Base-by-base conservation (phyloP, 2,888 invertebrate species). In the Gandaritis pyraliata region DNA sequence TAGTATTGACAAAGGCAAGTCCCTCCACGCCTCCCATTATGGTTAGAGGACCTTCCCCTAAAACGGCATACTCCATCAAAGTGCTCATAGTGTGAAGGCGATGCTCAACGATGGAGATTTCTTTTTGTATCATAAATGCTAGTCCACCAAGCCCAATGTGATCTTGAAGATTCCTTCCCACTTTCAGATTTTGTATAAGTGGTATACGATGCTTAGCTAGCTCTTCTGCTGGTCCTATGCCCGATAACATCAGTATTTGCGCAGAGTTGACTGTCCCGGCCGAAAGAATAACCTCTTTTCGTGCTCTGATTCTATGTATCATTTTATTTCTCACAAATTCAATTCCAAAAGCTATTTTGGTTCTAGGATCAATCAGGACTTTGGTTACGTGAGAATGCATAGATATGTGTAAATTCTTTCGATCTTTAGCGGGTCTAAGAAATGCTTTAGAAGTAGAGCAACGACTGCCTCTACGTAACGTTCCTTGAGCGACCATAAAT, bases 231-330 rank as follows among this genome's bases (percentile, higher is more conserved):
- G 96, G 96, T 0, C 97, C 97, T 11, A 98, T 94, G 0, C 98
- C 99, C 8, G 98, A 98, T 0, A 99, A 85, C 97, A 99, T 97
- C 41, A 99, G 86, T 1, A 99, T 78, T 80, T 99, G 99, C 0
- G 99, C 98, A 0, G 98, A 96, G 80, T 98, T 98, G 0, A 99
- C 94, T 0, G 98, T 94, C 0, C 99, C 99, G 0, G 96, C 98
- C 0, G 97, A 97, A 1, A 99, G 80, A 51, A 99, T 96, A 0
- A 99, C 96, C 83, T 98, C 98, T 80, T 96, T 97, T 36, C 93
- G 94, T 0, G 97, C 97, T 61, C 95, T 89, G 1, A 97, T 94
- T 51, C 96, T 93, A 73, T 95, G 94, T 0, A 96, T 79, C 85
- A 95, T 94, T 51, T 95, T 95, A 54, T 96, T 95, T 47, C 96